Evolutionary conservation across 1,140 invertebrate genomes (phyloP).

Genomic region (Sycophila sp.): DNA sequence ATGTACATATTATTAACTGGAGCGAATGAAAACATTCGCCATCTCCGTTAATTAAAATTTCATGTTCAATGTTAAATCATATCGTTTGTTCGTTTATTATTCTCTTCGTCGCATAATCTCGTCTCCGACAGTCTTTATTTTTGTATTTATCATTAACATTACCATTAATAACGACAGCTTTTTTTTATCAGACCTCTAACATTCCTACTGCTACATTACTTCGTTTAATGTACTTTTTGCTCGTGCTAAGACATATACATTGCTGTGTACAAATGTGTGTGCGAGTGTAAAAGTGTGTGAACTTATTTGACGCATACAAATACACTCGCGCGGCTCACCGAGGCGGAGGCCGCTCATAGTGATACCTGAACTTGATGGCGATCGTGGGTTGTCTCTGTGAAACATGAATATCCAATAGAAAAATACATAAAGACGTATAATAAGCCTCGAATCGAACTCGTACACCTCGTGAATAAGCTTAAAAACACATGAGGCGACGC

Average conservation of each 20-base stretch:
- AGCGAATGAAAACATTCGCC: background rate
- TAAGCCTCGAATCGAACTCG: background rate
- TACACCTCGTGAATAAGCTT: background rate
- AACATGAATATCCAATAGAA: background rate
- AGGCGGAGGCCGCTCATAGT: too few species aligned
- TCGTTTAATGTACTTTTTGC: conserved; percentile 19
- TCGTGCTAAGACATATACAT: conserved; percentile 15
- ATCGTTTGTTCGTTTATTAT: conserved; percentile 5
- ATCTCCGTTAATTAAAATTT: conserved; percentile 19
- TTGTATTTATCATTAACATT: conserved; percentile 5
- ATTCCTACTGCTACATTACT: conserved; percentile 2
- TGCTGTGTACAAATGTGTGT: background rate
- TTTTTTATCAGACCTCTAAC: background rate
- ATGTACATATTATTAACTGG: conserved; percentile 23
- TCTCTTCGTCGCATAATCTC: conserved; percentile 26
- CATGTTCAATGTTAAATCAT: conserved; percentile 4
- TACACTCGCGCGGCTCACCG: background rate
- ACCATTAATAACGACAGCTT: conserved; percentile 21
- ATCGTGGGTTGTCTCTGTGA: too few species aligned
- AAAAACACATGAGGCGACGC: background rate
- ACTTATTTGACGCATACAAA: background rate
- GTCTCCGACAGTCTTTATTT: conserved; percentile 34
- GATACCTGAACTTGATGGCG: too few species aligned
- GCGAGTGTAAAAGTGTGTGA: background rate
- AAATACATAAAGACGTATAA: conserved; percentile 12